Base-by-base conservation (phyloP, 2,888 invertebrate species). In the Melitaea athalia region DNA sequence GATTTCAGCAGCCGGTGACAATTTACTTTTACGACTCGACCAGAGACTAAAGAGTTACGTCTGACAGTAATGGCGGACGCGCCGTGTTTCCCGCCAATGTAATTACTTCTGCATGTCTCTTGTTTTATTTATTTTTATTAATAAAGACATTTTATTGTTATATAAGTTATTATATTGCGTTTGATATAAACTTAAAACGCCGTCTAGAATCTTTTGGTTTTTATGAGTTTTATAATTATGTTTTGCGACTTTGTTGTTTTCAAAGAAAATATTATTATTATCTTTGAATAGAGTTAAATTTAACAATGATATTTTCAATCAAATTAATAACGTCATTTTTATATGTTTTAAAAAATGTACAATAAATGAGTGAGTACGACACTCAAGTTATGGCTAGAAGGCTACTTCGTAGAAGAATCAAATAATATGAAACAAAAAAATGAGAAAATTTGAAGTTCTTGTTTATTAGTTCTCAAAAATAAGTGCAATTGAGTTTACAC, bases 41-140 rank as follows among this genome's bases (percentile, higher is more conserved):
- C 85, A 79, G 85, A 85, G 85, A 85, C 86, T 85, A 91, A 92
- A 92, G 92, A 92, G 92, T 92, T 92, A 91, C 84, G 87, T 70
- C 72, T 78, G 92, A 92, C 92, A 88, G 88, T 92, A 84, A 92
- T 91, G 85, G 90, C 91, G 87, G 86, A 85, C 90, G 85, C 80
- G 84, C 76, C 84, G 86, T 82, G 83, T 64, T 87, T 85, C 82
- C 87, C 85, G 81, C 84, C 78, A 79, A 85, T 85, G 84, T 79
- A 77, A 67, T 68, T 61, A 65, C 76, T 72, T 72, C 71, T 72
- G 74, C 64, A 67, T 69, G 66, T 68, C 68, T 11, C 45, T 64
- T 63, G 57, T 52, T 38, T 59, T 60, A n/a, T n/a, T n/a, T 49
- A 33, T 55, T 52, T 47, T 12, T 63, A 33, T 60, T 69, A 65